Evolutionary conservation across 2,797 vertebrate genomes (phyloP), one percentile per base, ranked within the genome.

Genomic region (Trachops cirrhosus): DNA sequence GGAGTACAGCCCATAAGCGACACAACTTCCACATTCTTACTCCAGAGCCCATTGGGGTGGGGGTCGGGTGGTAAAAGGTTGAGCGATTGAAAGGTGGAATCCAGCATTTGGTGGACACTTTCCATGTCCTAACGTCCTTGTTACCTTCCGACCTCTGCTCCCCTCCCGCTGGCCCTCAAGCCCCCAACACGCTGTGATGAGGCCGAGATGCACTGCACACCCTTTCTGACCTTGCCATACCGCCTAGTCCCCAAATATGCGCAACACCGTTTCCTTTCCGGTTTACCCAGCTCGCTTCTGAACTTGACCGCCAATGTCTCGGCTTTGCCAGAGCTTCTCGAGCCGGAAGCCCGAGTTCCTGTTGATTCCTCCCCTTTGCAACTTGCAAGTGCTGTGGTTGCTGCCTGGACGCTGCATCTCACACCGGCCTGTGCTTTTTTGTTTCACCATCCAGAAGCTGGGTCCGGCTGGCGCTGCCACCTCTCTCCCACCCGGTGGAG

Each of bases 121-220:
- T 39, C 68, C 24, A 1, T 4, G 57, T 16, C 54, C 74, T 9
- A 0, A 46, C 46, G 9, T 5, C 57, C 52, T 59, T 3, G 6
- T 6, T 0, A 1, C n/a, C 24, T 77, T 46, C 44, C 12, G 32
- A 12, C 18, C 14, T 41, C 32, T 48, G 32, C 3, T n/a, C 11
- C 18, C 34, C 6, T 80, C 18, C 44, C 15, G 34, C 21, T 15
- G 8, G 37, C 62, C 44, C 37, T 1, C 6, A 41, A 29, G 22
- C 16, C 32, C 22, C 34, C 8, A 2, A 3, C 39, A 29, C 1
- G 0, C 39, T 14, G 7, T 5, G 37, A 9, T 4, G 4, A 14
- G 48, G n/a, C 16, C 18, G 3, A 32, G 2, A 44, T 18, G 26
- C 29, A 3, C 14, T 6, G 0, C 1, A 0, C n/a, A 21, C 12